Percentiles rank a stretch among this genome's conserved stretches.
phyloP scores from a whole-genome alignment of 1,140 invertebrate genomes.

The Acromyrmex heyeri region DNA sequence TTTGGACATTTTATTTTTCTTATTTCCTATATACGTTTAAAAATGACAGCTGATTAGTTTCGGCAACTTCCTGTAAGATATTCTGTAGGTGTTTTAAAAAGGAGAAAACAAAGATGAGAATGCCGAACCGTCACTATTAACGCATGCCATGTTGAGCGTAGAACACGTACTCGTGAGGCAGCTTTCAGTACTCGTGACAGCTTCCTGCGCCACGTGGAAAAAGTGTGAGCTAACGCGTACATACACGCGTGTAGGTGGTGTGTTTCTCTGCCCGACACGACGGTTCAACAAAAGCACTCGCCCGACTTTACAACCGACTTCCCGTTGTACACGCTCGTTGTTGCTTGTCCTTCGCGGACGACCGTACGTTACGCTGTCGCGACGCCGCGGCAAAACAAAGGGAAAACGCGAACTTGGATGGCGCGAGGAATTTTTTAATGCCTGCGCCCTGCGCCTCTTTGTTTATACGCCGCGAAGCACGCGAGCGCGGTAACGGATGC shows the following conservation, averaged over 20 bases:
- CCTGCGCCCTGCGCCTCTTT: background rate
- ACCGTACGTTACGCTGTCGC: constrained; percentile 45
- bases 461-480: constrained; percentile 23
- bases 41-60: too few species aligned
- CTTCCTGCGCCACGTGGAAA: constrained; percentile 72
- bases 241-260: background rate
- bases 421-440: constrained; percentile 54
- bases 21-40: too few species aligned
- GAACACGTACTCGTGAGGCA: constrained; percentile 8
- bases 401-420: constrained; percentile 43
- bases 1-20: too few species aligned
- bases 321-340: constrained; percentile 56
- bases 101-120: background rate
- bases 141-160: constrained; percentile 27
- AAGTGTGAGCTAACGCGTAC: constrained; percentile 11
- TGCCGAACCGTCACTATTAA: background rate
- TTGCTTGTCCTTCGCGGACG: constrained; percentile 42
- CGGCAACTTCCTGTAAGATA: too few species aligned
- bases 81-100: background rate
- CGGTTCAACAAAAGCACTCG: constrained; percentile 59
- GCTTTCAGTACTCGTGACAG: constrained; percentile 66
- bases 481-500: background rate
- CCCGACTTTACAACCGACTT: constrained; percentile 76
- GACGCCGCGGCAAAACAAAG: constrained; percentile 47
- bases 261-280: background rate